phyloP scores from a whole-genome alignment of 1,140 invertebrate species.

The Drosophila santomea region DNA sequence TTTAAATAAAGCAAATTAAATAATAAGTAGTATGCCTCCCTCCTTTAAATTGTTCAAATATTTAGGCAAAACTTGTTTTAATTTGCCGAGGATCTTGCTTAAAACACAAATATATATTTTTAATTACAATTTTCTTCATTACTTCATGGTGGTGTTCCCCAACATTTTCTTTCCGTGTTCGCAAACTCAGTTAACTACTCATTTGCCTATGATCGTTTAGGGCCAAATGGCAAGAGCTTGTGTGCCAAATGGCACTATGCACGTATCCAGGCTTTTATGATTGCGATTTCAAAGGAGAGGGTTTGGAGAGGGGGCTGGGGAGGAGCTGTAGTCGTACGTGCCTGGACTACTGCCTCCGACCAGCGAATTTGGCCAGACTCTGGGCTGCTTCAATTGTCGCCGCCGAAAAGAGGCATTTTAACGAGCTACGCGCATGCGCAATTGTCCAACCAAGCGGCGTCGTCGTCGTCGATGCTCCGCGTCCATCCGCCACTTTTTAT shows the following conservation, averaged over 20 bases:
- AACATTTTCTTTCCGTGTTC: conserved; percentile 13
- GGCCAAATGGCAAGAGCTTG: conserved; percentile 61
- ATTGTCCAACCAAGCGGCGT: conserved; percentile 73
- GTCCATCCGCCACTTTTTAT: conserved; percentile 38
- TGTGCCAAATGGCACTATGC: conserved; percentile 32
- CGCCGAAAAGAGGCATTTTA: conserved; percentile 61
- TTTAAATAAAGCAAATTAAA: too few species aligned
- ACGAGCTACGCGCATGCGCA: conserved; percentile 80
- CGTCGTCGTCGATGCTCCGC: background rate
- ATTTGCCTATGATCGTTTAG: conserved; percentile 60
- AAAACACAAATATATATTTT: too few species aligned
- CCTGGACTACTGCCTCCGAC: conserved; percentile 64
- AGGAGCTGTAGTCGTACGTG: conserved; percentile 44
- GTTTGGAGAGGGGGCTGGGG: background rate
- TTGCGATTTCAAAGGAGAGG: background rate
- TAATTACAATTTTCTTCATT: too few species aligned
- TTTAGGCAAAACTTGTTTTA: too few species aligned
- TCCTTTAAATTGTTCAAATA: too few species aligned
- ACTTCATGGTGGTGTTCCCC: too few species aligned
- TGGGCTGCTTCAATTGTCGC: conserved; percentile 66
- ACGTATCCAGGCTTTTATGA: conserved; percentile 27
- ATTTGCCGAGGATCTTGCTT: too few species aligned
- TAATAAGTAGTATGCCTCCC: too few species aligned
- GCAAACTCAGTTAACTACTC: conserved; percentile 10
- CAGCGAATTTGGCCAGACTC: conserved; percentile 11